A percentile compares a stretch with the other conserved stretches of the same genome.
Conservation (phyloP, 30 jellyfish, hydroid and myxozoan species). For the Aurelia coerulea region DNA sequence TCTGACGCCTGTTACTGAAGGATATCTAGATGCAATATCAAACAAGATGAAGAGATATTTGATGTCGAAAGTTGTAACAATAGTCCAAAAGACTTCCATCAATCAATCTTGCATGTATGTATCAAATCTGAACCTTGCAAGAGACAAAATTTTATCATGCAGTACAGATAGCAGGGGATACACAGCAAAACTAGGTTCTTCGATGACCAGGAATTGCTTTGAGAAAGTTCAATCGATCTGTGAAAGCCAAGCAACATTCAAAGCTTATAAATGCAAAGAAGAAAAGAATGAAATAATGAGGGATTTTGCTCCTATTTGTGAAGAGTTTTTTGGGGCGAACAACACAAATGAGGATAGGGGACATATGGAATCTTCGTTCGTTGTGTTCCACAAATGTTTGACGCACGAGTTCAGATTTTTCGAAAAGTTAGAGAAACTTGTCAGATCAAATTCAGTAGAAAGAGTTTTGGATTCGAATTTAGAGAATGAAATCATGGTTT, state of each 20-base stretch:
- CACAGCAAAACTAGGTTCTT: slow-evolving; percentile 60
- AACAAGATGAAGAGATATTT: slow-evolving; percentile 4
- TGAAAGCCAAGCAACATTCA: slow-evolving; percentile 63
- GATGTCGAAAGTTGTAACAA: slow-evolving; percentile 5
- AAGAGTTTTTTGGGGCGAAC: background rate
- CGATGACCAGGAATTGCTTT: slow-evolving; percentile 33
- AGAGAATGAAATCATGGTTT: slow-evolving; percentile 57
- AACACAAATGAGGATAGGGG: background rate
- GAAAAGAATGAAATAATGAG: slow-evolving; percentile 15
- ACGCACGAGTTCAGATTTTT: slow-evolving; percentile 10
- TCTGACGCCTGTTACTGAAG: slow-evolving; percentile 5
- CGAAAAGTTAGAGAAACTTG: slow-evolving; percentile 9
- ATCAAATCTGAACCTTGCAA: slow-evolving; percentile 21
- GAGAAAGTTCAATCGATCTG: slow-evolving; percentile 22
- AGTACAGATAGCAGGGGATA: slow-evolving; percentile 57
- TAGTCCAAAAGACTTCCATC: slow-evolving; percentile 11
- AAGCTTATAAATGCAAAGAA: slow-evolving; percentile 39
- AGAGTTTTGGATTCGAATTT: slow-evolving; percentile 54
- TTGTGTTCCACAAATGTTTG: background rate
- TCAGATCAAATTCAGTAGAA: slow-evolving; percentile 40
- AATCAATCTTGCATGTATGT: slow-evolving; percentile 26
- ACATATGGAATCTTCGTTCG: background rate
- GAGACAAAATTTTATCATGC: slow-evolving; percentile 33
- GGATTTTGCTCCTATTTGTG: slow-evolving; percentile 20
- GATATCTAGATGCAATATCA: slow-evolving; percentile 6